Percentiles rank a stretch among this genome's conserved stretches.
These are phyloP conservation scores for Crax fasciolata DNA, from an alignment of 2,797 vertebrate species.

Conservation along the genomic window DNA sequence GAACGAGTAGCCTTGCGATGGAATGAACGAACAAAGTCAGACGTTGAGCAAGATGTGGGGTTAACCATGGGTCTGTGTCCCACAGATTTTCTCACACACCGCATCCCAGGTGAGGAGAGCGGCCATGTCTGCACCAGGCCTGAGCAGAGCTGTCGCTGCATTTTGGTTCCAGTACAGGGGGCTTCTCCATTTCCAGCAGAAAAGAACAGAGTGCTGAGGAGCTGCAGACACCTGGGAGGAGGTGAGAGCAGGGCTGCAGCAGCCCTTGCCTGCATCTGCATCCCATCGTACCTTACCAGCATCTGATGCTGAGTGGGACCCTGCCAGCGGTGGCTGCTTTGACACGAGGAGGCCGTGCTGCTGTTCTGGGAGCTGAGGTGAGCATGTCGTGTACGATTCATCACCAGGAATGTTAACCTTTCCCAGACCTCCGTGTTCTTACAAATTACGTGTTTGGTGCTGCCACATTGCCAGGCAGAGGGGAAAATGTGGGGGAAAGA, in stretches of 20 bases:
- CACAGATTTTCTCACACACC: not conserved
- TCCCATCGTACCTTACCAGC: not conserved
- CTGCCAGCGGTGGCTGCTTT: not conserved
- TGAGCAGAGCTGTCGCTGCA: not conserved
- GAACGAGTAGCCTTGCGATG: not conserved
- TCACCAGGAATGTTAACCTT: not conserved
- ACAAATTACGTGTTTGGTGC: not conserved
- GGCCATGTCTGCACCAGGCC: not conserved
- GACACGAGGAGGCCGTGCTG: not conserved
- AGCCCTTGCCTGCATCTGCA: not conserved
- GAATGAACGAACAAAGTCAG: not conserved
- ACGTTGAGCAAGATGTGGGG: not conserved
- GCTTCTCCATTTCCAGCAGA: not conserved
- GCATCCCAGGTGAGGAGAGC: accelerated
- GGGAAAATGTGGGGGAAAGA: not conserved
- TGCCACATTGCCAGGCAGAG: not conserved
- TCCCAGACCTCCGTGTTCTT: not conserved
- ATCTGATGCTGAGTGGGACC: not conserved
- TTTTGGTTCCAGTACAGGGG: accelerated
- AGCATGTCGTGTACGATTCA: not conserved
- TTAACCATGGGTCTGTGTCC: accelerated
- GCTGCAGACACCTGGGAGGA: not conserved
- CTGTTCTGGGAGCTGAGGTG: not conserved
- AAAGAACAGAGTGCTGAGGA: accelerated
- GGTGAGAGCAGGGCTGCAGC: accelerated